phyloP scores from a whole-genome alignment of 2,113 vertebrate genomes.

The Daubentonia madagascariensis region DNA sequence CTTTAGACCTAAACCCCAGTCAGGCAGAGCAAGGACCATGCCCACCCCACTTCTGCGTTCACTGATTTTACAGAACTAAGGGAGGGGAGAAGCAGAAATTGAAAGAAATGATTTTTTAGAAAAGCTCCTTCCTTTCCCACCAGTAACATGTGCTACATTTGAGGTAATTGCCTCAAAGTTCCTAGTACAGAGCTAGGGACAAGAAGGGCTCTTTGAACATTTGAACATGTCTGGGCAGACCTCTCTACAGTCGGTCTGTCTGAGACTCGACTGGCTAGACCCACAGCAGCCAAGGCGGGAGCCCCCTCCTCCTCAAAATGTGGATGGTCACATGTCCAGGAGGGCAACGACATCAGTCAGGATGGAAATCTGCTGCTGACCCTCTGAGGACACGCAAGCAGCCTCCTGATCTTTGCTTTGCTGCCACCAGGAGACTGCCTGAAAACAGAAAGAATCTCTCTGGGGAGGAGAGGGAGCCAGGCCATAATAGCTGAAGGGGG shows the following conservation, averaged over 20 bases:
- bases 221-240: neutral
- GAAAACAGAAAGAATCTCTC: neutral
- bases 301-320: neutral
- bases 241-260: neutral
- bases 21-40: neutral
- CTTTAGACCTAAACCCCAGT: neutral
- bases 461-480: neutral
- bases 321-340: neutral
- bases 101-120: neutral
- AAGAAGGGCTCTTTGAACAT: neutral
- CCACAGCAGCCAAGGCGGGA: neutral
- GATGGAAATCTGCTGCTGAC: neutral
- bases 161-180: neutral
- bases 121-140: neutral
- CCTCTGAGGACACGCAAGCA: accelerated
- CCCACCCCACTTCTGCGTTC: neutral
- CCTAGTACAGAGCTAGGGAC: neutral
- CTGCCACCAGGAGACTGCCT: neutral
- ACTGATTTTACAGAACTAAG: neutral
- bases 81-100: neutral
- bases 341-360: neutral
- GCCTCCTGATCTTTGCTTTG: neutral
- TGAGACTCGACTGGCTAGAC: neutral
- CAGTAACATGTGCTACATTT: neutral
- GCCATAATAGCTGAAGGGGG: neutral